Percentiles rank a stretch among this genome's conserved stretches.
These are phyloP conservation scores for Stomatorhinus walkeri DNA, from an alignment of 2,797 vertebrate genomes.

Conservation along the genomic window DNA sequence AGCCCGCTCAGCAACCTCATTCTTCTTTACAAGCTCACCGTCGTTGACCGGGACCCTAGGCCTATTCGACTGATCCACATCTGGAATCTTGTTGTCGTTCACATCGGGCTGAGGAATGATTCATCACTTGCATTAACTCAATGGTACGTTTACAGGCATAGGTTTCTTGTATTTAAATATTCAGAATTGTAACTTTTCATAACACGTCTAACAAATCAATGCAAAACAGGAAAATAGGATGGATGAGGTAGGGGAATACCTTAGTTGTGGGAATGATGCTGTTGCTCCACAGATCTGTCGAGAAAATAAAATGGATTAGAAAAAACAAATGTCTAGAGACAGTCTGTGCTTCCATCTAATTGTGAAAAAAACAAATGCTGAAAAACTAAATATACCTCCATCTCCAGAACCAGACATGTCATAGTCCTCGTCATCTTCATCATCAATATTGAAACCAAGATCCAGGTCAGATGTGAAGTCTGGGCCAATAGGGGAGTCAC, in stretches of 20 bases:
- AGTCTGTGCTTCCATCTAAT: neutral
- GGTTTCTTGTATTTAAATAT: neutral
- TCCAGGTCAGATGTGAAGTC: constrained; percentile 49
- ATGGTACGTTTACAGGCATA: neutral
- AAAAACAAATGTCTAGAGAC: neutral
- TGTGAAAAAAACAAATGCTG: neutral
- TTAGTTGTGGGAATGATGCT: constrained; percentile 24
- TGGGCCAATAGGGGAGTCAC: constrained; percentile 56
- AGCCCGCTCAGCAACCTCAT: constrained; percentile 45
- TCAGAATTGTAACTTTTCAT: neutral
- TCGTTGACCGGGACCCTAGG: constrained; percentile 41
- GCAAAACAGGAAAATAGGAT: neutral
- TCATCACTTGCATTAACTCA: neutral
- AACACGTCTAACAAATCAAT: neutral
- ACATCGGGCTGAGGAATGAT: constrained; percentile 37
- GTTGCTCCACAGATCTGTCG: constrained; percentile 25
- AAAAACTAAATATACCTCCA: constrained; percentile 39
- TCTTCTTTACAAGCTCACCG: constrained; percentile 45
- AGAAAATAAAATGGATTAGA: neutral
- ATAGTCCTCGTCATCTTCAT: constrained; percentile 40
- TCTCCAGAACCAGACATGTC: constrained; percentile 77
- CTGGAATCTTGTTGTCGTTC: constrained; percentile 71
- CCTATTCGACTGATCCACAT: constrained; percentile 37
- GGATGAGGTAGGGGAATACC: constrained; percentile 34
- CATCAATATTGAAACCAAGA: constrained; percentile 42